Base-by-base conservation (phyloP, 35 echinoderm and acorn worm genomes). In the Hemicentrotus pulcherrimus region DNA sequence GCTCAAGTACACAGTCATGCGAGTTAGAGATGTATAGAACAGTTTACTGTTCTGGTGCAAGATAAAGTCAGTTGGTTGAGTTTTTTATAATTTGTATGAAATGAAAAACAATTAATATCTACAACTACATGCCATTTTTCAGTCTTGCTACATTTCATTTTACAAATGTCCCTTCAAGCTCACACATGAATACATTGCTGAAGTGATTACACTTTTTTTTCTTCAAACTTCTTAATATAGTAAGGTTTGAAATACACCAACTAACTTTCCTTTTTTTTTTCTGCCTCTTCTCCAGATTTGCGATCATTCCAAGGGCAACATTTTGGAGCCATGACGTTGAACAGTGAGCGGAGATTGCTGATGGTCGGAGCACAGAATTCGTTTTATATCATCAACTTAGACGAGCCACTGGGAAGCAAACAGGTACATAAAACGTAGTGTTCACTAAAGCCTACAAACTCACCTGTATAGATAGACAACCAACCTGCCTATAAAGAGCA, bases 261-360 rank as follows among this genome's bases (percentile, higher is more conserved):
- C 19, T 78, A 4, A 28, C 19, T 78, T 7, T 78, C 19, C 65
- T 78, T 24, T n/a, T 78, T 78, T 78, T 78, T 18, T 78, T n/a
- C 19, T 71, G 61, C 28, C 28, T n/a, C 19, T 18, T 78, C 24
- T 86, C 32, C 90, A 95, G 96, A 94, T 55, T 58, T 97, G 5
- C 65, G 88, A 86, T 93, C 32, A 32, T 95, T 95, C 33, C 16
- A 15, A 31, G 96, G 96, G 32, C 31, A 94, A n/a, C 95, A 94
- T 59, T 85, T 97, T 35, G 92, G 94, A 11, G 46, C 94, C 46
- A 95, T 97, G 96, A 95, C 96, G 2, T 85, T 97, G 18, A 87
- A 50, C 28, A 48, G 10, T 9, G 91, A 97, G 19, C 86, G 88
- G 47, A 78, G 61, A 11, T 70, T 48, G 59, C 55, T 97, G 31